These are phyloP conservation scores for Gonatopus flavifemur DNA, from an alignment of 1,140 invertebrate species.

Conservation along the genomic window DNA sequence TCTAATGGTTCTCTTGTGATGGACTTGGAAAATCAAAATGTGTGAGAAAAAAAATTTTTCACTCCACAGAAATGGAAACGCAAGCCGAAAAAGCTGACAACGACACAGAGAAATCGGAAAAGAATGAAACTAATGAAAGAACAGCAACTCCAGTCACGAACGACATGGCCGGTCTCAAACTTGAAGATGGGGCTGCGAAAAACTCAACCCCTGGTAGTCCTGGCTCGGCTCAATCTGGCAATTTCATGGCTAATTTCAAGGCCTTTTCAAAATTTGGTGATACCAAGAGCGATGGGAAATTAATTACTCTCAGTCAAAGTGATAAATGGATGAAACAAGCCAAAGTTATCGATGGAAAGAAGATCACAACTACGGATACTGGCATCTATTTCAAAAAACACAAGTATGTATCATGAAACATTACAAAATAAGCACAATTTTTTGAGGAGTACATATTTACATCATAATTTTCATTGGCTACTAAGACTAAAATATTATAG, in stretches of 20 bases:
- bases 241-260: slow-evolving; percentile 58
- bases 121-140: not conserved
- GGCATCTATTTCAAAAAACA: slow-evolving; percentile 88
- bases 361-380: slow-evolving; percentile 86
- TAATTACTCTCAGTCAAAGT: slow-evolving; percentile 83
- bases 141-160: slow-evolving; percentile 24
- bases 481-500: too few relatives aligned
- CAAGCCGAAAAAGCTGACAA: slow-evolving; percentile 15
- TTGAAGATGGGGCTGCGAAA: slow-evolving; percentile 28
- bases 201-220: slow-evolving; percentile 34
- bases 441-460: too few relatives aligned
- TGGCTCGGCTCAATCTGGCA: slow-evolving; percentile 13
- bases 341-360: slow-evolving; percentile 87
- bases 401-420: slow-evolving; percentile 73
- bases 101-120: slow-evolving; percentile 1
- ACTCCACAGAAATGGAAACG: slow-evolving; percentile 11
- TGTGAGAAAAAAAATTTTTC: slow-evolving; percentile 31
- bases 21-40: slow-evolving; percentile 16
- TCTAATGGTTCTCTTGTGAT: not conserved
- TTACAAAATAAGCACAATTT: too few relatives aligned
- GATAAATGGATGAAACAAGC: slow-evolving; percentile 97
- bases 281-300: slow-evolving; percentile 81
- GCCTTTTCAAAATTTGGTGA: slow-evolving; percentile 87
- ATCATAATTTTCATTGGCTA: too few relatives aligned
- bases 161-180: slow-evolving; percentile 41